These are phyloP conservation scores for Heliocidaris tuberculata DNA, from an alignment of 35 echinoderm and acorn worm genomes.

Conservation along the genomic window DNA sequence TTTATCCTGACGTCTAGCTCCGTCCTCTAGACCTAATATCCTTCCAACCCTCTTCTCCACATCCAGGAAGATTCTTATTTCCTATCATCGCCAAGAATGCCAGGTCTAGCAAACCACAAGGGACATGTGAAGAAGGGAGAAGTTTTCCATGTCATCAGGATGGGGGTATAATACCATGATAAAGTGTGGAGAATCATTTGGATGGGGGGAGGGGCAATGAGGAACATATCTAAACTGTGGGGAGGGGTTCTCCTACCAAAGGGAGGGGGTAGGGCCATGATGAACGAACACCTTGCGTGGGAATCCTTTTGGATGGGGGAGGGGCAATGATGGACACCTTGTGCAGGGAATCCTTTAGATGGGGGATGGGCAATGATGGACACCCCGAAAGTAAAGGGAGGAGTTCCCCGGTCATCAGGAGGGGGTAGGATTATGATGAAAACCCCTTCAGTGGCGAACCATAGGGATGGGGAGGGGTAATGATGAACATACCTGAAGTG, in stretches of 20 bases:
- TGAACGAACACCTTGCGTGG: too few species aligned
- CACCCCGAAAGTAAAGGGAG: too few species aligned
- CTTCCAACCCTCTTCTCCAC: neutral
- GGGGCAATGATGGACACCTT: too few species aligned
- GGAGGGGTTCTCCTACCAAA: neutral
- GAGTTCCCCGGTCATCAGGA: too few species aligned
- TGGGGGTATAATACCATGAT: neutral
- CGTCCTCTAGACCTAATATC: neutral
- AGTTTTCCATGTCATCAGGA: neutral
- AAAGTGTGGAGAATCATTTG: too few species aligned
- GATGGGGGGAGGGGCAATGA: too few species aligned
- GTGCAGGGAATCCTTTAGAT: neutral
- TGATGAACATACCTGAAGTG: too few species aligned
- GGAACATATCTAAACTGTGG: neutral
- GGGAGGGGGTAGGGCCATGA: too few species aligned
- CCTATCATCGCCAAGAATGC: neutral
- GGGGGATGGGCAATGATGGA: neutral
- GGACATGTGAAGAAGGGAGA: neutral
- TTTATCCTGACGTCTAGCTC: neutral
- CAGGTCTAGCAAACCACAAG: neutral
- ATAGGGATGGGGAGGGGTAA: too few species aligned
- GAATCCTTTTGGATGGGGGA: too few species aligned
- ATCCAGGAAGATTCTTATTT: slow-evolving; percentile 11
- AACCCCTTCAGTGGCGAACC: too few species aligned
- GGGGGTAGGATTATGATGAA: too few species aligned